Conservation (phyloP, 2,113 vertebrate species). For the Hiodon alosoides region DNA sequence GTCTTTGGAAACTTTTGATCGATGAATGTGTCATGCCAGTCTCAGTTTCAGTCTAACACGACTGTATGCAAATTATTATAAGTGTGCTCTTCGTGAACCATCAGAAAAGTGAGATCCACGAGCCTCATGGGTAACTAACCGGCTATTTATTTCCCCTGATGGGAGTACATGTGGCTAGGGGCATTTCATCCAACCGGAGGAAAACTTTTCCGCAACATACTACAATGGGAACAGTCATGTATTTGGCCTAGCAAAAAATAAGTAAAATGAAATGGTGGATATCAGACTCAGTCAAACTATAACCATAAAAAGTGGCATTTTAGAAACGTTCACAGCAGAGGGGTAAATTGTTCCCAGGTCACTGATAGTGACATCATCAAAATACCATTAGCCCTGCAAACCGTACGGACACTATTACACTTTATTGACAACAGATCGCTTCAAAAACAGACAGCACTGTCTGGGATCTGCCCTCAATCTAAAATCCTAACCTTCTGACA, state of each 20-base stretch:
- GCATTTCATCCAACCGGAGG: no score
- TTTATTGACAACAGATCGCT: slow-evolving; percentile 52
- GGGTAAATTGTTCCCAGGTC: slow-evolving; percentile 70
- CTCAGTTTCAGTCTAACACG: no score
- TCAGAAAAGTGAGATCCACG: no score
- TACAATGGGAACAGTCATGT: neutral
- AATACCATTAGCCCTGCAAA: slow-evolving; percentile 67
- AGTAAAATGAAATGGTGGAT: slow-evolving; percentile 46
- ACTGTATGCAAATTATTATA: no score
- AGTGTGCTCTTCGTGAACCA: no score
- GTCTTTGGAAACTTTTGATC: no score
- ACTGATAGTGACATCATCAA: slow-evolving; percentile 74
- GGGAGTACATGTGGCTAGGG: no score
- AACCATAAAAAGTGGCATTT: slow-evolving; percentile 69
- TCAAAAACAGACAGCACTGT: slow-evolving; percentile 53
- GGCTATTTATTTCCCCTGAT: no score
- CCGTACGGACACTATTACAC: slow-evolving; percentile 46
- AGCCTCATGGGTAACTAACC: no score
- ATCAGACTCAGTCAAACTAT: slow-evolving; percentile 43
- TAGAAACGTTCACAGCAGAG: slow-evolving; percentile 55
- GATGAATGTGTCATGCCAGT: no score
- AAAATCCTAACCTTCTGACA: slow-evolving; percentile 58
- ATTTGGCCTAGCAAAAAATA: slow-evolving; percentile 28
- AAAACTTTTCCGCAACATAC: no score
- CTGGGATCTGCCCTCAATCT: slow-evolving; percentile 66